Base-by-base conservation (phyloP, 2,113 vertebrate genomes). In the Chaetops frenatus region DNA sequence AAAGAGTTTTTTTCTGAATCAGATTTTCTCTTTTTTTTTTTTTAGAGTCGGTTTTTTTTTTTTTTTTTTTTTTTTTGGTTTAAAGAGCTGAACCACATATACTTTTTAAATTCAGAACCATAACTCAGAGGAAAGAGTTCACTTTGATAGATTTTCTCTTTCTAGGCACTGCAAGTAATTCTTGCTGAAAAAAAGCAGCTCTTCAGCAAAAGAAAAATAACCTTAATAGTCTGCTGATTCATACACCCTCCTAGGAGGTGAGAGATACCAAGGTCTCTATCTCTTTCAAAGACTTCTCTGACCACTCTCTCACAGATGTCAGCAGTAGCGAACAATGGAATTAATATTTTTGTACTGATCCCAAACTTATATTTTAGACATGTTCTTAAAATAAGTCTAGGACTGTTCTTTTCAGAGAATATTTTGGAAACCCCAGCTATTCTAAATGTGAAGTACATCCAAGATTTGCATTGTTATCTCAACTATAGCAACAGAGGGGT, bases 311-410 rank as follows among this genome's bases (percentile, higher is more conserved):
- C 21, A 35, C 12, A 69, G 17, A 47, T 44, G 11, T 24, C 28
- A 61, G 22, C 56, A 27, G 38, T 7, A 69, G 40, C 0, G 0
- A 94, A 35, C 5, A 60, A 67, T 22, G 6, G 8, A 86, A n/a
- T 28, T 64, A 35, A 27, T 22, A 21, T 82, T 64, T 90, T 58
- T 28, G 15, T 56, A 16, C 16, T 36, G 20, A 80, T 51, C 6
- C 14, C 11, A 91, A 88, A 51, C 6, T 47, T 29, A 14, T 0
- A 0, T 53, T 84, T 86, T 36, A 57, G 27, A 25, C 2, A 1
- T 38, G 40, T 9, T 76, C 8, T 67, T 72, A 66, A 78, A 90
- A 62, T 22, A 79, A 17, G 11, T 38, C 20, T 6, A 61, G 18
- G 24, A 36, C 12, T 48, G 9, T 11, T 15, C 40, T 69, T 6